These are phyloP conservation scores for Dromococcyx pavoninus DNA, from an alignment of 2,797 vertebrate species.

Conservation along the genomic window DNA sequence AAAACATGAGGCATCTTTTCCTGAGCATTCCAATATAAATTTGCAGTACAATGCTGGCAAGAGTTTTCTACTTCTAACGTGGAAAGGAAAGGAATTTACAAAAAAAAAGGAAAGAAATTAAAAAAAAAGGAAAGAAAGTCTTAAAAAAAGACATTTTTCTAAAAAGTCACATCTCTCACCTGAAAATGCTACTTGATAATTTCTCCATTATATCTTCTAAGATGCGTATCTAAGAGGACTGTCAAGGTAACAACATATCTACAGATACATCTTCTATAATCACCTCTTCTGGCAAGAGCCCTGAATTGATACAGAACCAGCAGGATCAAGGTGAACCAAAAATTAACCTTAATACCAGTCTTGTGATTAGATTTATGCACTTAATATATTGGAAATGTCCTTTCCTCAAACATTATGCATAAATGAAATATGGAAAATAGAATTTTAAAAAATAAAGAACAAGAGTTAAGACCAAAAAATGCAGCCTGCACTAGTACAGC, in stretches of 20 bases:
- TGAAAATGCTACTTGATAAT: slow-evolving; percentile 85
- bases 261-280: background rate
- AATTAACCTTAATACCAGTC: background rate
- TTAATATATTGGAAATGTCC: background rate
- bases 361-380: background rate
- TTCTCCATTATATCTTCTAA: slow-evolving; percentile 96
- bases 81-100: background rate
- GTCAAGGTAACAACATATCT: slow-evolving; percentile 70
- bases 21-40: background rate
- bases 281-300: background rate
- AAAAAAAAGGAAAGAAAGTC: background rate
- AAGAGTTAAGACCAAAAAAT: background rate
- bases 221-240: slow-evolving; percentile 81
- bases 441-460: background rate
- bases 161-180: slow-evolving; percentile 73
- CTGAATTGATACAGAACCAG: background rate
- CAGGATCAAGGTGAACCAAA: background rate
- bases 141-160: background rate
- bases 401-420: background rate
- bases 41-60: background rate
- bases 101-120: too few species aligned
- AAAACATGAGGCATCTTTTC: background rate
- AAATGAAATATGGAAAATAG: background rate
- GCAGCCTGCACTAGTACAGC: background rate
- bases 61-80: background rate